Evolutionary conservation across 2,113 vertebrate species (phyloP).

Genomic region (Glareola pratincola): DNA sequence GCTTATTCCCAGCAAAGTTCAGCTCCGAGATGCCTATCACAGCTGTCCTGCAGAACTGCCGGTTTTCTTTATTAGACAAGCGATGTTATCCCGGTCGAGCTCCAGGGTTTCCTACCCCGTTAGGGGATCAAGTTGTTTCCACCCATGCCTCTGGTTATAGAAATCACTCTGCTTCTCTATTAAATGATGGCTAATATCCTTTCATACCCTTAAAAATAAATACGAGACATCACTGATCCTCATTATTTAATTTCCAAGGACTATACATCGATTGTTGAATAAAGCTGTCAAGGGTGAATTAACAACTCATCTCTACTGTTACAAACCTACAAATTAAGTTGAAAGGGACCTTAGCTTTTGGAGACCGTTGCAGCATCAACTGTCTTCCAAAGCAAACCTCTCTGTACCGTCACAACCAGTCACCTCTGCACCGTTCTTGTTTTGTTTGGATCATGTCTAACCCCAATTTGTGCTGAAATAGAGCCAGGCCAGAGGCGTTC

Average conservation of each 20-base stretch:
- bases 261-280: neutral
- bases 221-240: neutral
- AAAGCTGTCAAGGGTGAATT: constrained; percentile 6
- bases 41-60: neutral
- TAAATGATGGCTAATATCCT: neutral
- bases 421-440: neutral
- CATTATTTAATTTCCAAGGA: constrained; percentile 37
- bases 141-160: neutral
- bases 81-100: neutral
- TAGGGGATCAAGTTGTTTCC: neutral
- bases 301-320: neutral
- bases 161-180: neutral
- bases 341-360: neutral
- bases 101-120: neutral
- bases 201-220: constrained; percentile 23
- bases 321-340: constrained; percentile 15
- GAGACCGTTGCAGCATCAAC: neutral
- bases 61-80: neutral
- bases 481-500: neutral
- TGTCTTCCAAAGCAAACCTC: neutral
- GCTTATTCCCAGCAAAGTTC: neutral
- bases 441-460: neutral
- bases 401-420: neutral
- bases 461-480: neutral
- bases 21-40: neutral